Conservation (phyloP, 2,113 vertebrate genomes). For the Neotoma lepida region DNA sequence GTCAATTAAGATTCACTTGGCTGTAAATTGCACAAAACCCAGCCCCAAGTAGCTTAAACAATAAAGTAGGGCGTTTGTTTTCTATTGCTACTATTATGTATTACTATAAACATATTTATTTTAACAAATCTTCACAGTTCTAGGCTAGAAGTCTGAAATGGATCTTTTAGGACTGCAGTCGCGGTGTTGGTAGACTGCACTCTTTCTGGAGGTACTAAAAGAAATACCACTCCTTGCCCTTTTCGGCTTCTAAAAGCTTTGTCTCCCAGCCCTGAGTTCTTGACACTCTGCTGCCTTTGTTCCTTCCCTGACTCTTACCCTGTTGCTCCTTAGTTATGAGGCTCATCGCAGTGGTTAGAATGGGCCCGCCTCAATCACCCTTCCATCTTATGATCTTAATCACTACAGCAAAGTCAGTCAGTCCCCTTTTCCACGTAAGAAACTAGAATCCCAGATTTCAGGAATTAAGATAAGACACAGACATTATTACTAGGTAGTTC, state of each 20-base stretch:
- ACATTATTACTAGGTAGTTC: neutral
- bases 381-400: neutral
- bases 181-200: neutral
- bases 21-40: neutral
- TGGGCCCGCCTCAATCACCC: neutral
- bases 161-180: neutral
- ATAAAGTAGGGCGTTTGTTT: neutral
- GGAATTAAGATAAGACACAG: neutral
- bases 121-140: neutral
- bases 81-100: neutral
- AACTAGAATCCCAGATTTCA: constrained; percentile 26
- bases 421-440: neutral
- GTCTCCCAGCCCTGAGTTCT: neutral
- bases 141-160: neutral
- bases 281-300: neutral
- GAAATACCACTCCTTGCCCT: neutral
- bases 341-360: neutral
- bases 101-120: neutral
- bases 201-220: neutral
- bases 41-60: neutral
- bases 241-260: neutral
- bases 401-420: neutral
- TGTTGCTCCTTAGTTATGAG: neutral
- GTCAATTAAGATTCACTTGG: constrained; percentile 24
- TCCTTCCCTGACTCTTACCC: no score